Evolutionary conservation across 2,888 invertebrate genomes (phyloP), one percentile per base, ranked within the genome.

Genomic region (Globia sparganii): DNA sequence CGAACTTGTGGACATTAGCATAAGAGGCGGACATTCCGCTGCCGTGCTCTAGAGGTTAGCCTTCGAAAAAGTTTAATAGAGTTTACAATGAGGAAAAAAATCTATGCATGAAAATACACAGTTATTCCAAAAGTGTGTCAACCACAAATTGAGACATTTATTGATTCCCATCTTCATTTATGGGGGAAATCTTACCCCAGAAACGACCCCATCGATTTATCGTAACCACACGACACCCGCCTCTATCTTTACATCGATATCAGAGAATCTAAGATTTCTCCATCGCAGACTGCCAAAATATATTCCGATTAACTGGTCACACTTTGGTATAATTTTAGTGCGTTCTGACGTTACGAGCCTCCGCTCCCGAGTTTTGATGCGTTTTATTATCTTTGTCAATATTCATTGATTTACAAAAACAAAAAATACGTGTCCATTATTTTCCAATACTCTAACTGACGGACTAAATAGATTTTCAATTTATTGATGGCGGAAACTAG

Each of bases 301-400:
- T 84, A 88, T 86, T 82, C 72, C 72, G 84, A 84, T 79, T 77
- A 78, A 66, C 72, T n/a, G n/a, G n/a, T n/a, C n/a, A n/a, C n/a
- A n/a, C n/a, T n/a, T n/a, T n/a, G n/a, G n/a, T n/a, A n/a, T n/a
- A n/a, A n/a, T n/a, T n/a, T n/a, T n/a, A n/a, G n/a, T n/a, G n/a
- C n/a, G n/a, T n/a, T n/a, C n/a, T n/a, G n/a, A n/a, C n/a, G n/a
- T n/a, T n/a, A n/a, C n/a, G n/a, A n/a, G n/a, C n/a, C n/a, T n/a
- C n/a, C n/a, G n/a, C n/a, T n/a, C n/a, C n/a, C n/a, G n/a, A n/a
- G n/a, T n/a, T n/a, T n/a, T n/a, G n/a, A n/a, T n/a, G n/a, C n/a
- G n/a, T n/a, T n/a, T n/a, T n/a, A n/a, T n/a, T n/a, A n/a, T n/a
- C n/a, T n/a, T n/a, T n/a, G n/a, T n/a, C n/a, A n/a, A n/a, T n/a